Conservation (phyloP, 2,888 invertebrate genomes). For the Neoaliturus tenellus region DNA sequence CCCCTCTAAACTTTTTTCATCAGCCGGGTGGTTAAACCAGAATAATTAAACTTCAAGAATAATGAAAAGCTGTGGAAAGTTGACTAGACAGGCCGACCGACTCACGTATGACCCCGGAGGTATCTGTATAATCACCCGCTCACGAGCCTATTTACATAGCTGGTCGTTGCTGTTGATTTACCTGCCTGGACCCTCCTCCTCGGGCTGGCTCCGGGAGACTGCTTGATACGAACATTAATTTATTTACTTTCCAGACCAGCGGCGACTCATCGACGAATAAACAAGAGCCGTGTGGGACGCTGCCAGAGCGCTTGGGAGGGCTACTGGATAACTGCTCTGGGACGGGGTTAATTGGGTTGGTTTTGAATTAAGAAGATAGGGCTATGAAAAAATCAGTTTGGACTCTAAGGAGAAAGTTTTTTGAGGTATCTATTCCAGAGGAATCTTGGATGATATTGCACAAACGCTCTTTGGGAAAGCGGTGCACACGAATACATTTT, state of each 20-base stretch:
- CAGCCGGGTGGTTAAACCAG: no score
- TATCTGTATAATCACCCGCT: not conserved
- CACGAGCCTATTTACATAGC: constrained; percentile 43
- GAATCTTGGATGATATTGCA: no score
- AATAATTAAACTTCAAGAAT: no score
- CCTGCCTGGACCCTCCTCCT: not conserved
- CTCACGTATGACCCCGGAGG: not conserved
- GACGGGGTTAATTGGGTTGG: not conserved
- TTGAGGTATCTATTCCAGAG: no score
- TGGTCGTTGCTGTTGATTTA: constrained; percentile 41
- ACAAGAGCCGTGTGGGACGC: not conserved
- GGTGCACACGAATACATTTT: no score
- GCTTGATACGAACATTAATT: constrained; percentile 25
- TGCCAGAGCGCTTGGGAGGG: not conserved
- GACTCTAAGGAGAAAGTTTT: no score
- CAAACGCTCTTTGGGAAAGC: no score
- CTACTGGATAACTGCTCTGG: not conserved
- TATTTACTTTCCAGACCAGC: constrained; percentile 33
- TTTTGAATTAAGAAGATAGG: not conserved
- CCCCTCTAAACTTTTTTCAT: no score
- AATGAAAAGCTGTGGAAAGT: no score
- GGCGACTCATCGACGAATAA: not conserved
- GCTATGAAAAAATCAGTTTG: no score
- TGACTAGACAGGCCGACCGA: no score
- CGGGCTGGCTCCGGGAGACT: not conserved